Evolutionary conservation across 2,797 vertebrate species (phyloP).

Genomic region (Telmatherina bonti): DNA sequence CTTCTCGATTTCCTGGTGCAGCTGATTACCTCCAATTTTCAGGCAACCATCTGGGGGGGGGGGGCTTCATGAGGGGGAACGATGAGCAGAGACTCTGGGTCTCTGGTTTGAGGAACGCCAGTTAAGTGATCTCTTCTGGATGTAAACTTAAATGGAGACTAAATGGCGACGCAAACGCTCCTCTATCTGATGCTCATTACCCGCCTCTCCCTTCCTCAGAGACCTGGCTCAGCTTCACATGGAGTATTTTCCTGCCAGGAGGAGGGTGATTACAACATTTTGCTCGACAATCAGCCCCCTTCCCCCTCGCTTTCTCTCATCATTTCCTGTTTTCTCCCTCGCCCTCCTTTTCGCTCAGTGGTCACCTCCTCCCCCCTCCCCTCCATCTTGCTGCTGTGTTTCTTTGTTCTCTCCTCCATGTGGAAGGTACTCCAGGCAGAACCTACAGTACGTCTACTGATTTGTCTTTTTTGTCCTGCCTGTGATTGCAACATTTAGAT

Average conservation of each 20-base stretch:
- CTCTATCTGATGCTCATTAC: slow-evolving; percentile 80
- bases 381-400: slow-evolving; percentile 15
- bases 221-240: slow-evolving; percentile 72
- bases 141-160: slow-evolving; percentile 70
- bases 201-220: slow-evolving; percentile 65
- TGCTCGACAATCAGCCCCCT: slow-evolving; percentile 69
- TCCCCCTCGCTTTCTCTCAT: slow-evolving; percentile 35
- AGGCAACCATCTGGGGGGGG: slow-evolving; percentile 45
- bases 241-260: slow-evolving; percentile 75
- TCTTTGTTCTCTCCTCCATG: slow-evolving; percentile 28
- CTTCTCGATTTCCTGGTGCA: slow-evolving; percentile 50
- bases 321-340: slow-evolving; percentile 48
- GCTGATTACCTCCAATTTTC: slow-evolving; percentile 74
- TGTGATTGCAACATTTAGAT: slow-evolving; percentile 57
- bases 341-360: slow-evolving; percentile 31
- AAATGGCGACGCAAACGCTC: slow-evolving; percentile 62
- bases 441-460: slow-evolving; percentile 31
- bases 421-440: slow-evolving; percentile 35
- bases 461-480: slow-evolving; percentile 61
- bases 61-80: slow-evolving; percentile 56
- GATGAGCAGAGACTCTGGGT: slow-evolving; percentile 45
- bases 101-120: slow-evolving; percentile 43
- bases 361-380: slow-evolving; percentile 32
- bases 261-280: slow-evolving; percentile 82
- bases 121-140: slow-evolving; percentile 77